Conservation (phyloP, 2,888 invertebrate species). For the Mimumesa dahlbomi region DNA sequence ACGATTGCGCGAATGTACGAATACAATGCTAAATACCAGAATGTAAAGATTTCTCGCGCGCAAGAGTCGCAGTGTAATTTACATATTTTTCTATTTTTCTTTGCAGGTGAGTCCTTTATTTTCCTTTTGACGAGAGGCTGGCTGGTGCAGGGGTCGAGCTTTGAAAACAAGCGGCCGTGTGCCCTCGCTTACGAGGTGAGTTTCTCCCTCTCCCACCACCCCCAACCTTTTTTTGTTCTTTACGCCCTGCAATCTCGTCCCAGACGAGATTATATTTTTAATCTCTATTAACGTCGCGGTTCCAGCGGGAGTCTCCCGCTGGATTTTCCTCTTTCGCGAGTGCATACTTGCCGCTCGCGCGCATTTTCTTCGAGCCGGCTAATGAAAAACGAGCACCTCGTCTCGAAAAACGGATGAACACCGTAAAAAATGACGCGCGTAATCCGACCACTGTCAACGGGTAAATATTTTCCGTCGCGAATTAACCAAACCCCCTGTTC, state of each 20-base stretch:
- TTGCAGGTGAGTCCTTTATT: slow-evolving; percentile 27
- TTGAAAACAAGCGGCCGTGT: background rate
- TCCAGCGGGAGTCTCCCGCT: background rate
- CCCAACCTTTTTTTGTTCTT: background rate
- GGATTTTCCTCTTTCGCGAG: background rate
- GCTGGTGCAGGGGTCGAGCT: background rate
- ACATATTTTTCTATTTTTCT: background rate
- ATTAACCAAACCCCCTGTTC: too few species aligned
- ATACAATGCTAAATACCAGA: background rate
- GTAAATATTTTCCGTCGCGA: too few species aligned
- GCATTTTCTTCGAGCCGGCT: too few species aligned
- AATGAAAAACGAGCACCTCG: too few species aligned
- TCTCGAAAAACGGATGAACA: too few species aligned
- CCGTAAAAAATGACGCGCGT: too few species aligned
- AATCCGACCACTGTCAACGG: too few species aligned
- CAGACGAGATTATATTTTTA: slow-evolving; percentile 12
- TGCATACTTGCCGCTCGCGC: too few species aligned
- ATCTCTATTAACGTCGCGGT: slow-evolving; percentile 15
- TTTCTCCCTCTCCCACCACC: too few species aligned
- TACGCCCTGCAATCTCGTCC: background rate
- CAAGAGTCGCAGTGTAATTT: background rate
- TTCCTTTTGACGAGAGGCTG: background rate
- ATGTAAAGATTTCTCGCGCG: too few species aligned
- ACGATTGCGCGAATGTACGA: background rate
- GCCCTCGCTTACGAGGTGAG: background rate